Percentiles rank a stretch among this genome's conserved stretches.
These are phyloP conservation scores for Sminthopsis crassicaudata DNA, from an alignment of 2,113 vertebrate genomes.

Conservation along the genomic window DNA sequence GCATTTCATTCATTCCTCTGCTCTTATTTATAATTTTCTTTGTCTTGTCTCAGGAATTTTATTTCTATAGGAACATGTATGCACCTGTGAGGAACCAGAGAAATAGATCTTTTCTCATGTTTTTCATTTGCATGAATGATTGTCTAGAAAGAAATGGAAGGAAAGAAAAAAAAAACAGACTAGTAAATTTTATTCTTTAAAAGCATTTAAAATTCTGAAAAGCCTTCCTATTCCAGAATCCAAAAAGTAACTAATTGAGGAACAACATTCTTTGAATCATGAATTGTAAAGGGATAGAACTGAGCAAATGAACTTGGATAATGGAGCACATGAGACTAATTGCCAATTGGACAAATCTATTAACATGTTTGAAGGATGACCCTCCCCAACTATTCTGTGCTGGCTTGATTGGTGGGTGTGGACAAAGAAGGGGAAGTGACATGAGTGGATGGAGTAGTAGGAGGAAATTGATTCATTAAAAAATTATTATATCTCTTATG, in stretches of 20 bases:
- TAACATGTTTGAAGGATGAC: too few relatives aligned
- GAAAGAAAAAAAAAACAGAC: background rate
- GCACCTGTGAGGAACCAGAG: background rate
- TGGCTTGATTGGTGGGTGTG: too few relatives aligned
- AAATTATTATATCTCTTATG: too few relatives aligned
- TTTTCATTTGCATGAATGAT: constrained; percentile 37
- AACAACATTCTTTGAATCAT: constrained; percentile 6
- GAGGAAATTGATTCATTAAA: too few relatives aligned
- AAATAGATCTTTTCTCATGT: background rate
- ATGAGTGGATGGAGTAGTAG: too few relatives aligned
- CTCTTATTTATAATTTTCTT: background rate
- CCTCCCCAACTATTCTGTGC: too few relatives aligned
- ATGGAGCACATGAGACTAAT: too few relatives aligned
- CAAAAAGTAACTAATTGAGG: background rate
- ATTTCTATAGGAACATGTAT: background rate
- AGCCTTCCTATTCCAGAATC: constrained; percentile 28
- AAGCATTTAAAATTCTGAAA: constrained; percentile 38
- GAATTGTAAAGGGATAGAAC: too few relatives aligned
- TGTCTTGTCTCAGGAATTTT: background rate
- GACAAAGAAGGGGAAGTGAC: too few relatives aligned
- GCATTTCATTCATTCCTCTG: background rate
- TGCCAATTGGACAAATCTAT: too few relatives aligned
- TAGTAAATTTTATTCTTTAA: constrained; percentile 14
- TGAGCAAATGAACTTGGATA: too few relatives aligned
- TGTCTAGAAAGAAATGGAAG: background rate